Evolutionary conservation across 1,140 invertebrate species (phyloP).

Genomic region (Drosophila insularis): DNA sequence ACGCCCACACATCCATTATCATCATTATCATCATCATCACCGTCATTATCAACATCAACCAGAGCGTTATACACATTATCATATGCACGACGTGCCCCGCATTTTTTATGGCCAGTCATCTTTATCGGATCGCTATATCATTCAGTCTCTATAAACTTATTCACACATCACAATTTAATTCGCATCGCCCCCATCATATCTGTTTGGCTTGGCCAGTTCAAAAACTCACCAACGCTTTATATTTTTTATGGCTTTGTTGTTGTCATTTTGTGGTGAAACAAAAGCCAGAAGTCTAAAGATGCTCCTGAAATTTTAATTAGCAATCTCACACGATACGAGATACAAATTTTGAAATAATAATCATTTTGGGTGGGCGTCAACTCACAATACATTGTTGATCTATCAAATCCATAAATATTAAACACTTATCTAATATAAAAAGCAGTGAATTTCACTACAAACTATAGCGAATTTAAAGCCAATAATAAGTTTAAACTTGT

Average conservation of each 20-base stretch:
- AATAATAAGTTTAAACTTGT: too few species aligned
- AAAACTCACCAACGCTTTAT: not conserved
- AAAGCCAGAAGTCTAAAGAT: constrained; percentile 11
- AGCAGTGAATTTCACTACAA: too few species aligned
- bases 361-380: constrained; percentile 34
- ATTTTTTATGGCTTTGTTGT: constrained; percentile 65
- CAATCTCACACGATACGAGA: constrained; percentile 10
- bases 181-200: constrained; percentile 23
- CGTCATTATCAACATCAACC: not conserved
- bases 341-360: constrained; percentile 1
- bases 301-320: constrained; percentile 65
- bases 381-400: constrained; percentile 1
- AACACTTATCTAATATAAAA: not conserved
- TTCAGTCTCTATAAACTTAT: constrained; percentile 43
- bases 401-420: not conserved
- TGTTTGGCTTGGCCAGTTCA: constrained; percentile 21
- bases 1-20: constrained; percentile 49
- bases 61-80: constrained; percentile 22
- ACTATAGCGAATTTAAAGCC: too few species aligned
- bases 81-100: constrained; percentile 29
- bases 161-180: constrained; percentile 56
- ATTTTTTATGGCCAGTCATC: constrained; percentile 35
- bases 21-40: constrained; percentile 43
- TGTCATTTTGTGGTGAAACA: constrained; percentile 29
- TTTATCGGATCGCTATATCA: constrained; percentile 7